phyloP scores from a whole-genome alignment of 1,140 invertebrate genomes.

The Triops cancriformis region DNA sequence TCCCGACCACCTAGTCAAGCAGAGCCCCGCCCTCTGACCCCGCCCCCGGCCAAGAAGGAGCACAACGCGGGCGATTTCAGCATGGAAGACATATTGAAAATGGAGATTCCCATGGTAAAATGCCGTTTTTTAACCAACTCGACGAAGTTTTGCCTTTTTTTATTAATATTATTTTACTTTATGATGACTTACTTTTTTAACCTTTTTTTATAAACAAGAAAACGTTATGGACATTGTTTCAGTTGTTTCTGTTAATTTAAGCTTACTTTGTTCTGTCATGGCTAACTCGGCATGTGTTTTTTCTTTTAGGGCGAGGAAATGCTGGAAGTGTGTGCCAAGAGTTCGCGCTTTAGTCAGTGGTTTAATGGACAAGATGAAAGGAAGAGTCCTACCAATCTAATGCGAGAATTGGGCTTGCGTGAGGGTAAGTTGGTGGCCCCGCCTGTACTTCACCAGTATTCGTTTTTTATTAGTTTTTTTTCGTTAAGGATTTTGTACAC shows the following conservation, averaged over 20 bases:
- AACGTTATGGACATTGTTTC: no score
- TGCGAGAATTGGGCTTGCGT: neutral
- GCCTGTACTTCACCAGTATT: no score
- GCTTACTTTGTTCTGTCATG: neutral
- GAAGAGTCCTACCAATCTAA: neutral
- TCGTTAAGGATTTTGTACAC: no score
- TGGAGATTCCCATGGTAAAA: constrained; percentile 51
- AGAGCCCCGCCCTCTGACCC: neutral
- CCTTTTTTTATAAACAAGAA: no score
- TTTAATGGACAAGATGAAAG: constrained; percentile 46
- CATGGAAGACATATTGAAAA: constrained; percentile 61
- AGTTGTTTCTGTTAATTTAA: no score
- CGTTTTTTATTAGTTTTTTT: no score
- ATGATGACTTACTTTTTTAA: no score
- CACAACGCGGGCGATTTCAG: constrained; percentile 48
- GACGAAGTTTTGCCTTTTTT: no score
- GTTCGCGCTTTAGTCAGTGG: constrained; percentile 55
- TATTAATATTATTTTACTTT: no score
- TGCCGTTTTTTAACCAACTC: no score
- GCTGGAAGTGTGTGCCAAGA: constrained; percentile 40
- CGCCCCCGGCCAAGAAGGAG: neutral
- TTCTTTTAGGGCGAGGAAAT: constrained; percentile 47
- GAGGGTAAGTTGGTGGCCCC: neutral
- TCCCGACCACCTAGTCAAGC: neutral
- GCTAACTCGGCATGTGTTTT: neutral